Percentiles rank a stretch among this genome's conserved stretches.
phyloP scores from a whole-genome alignment of 2,113 vertebrate genomes.

The Vulpes lagopus region DNA sequence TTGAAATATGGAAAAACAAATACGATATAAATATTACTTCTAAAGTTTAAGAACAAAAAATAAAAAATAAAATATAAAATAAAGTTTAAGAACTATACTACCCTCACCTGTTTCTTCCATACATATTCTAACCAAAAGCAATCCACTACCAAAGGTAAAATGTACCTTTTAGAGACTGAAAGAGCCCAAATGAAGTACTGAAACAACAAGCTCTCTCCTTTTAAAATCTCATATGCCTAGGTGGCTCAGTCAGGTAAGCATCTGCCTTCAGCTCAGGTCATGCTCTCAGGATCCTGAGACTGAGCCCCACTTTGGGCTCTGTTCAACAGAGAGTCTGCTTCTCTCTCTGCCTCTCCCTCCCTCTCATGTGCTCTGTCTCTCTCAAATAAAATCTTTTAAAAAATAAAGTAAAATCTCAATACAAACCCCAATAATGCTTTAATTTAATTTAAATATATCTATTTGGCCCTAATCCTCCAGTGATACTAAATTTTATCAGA shows the following conservation, averaged over 20 bases:
- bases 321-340: too few species aligned
- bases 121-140: neutral
- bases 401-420: neutral
- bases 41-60: slow-evolving; percentile 3
- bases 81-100: slow-evolving; percentile 31
- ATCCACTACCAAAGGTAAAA: slow-evolving; percentile 17
- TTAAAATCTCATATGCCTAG: neutral
- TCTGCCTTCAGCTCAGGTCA: too few species aligned
- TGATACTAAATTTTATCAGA: slow-evolving; percentile 26
- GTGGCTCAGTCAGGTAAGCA: too few species aligned
- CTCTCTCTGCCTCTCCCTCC: too few species aligned
- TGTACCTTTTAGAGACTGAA: neutral
- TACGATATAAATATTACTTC: slow-evolving; percentile 1
- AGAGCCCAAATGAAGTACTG: neutral
- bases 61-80: too few species aligned
- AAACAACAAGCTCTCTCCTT: neutral
- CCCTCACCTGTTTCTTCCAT: slow-evolving; percentile 12
- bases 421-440: neutral
- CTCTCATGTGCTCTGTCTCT: too few species aligned
- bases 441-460: slow-evolving; percentile 39
- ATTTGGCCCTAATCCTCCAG: neutral
- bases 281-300: too few species aligned
- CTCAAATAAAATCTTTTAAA: too few species aligned
- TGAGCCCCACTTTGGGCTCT: too few species aligned
- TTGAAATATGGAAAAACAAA: slow-evolving; percentile 27